A percentile compares a stretch with the other conserved stretches of the same genome.
These are phyloP conservation scores for Pipistrellus pipistrellus DNA, from an alignment of 2,797 vertebrate genomes.

Conservation along the genomic window DNA sequence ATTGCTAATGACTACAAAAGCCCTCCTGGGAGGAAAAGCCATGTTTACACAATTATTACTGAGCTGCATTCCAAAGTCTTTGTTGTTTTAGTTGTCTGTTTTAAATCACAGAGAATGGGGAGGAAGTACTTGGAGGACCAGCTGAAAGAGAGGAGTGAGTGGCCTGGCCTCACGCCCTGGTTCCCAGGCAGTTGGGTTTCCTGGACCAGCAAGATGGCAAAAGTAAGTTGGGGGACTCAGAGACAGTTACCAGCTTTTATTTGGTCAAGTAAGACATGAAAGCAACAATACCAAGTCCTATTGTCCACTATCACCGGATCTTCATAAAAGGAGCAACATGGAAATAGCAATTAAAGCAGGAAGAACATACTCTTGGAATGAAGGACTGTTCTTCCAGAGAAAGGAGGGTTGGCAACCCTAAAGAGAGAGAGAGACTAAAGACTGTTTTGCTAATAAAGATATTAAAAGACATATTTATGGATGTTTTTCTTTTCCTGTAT, in stretches of 20 bases:
- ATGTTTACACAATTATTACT: constrained; percentile 68
- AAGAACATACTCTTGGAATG: not conserved
- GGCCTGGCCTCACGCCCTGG: not conserved
- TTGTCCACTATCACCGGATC: not conserved
- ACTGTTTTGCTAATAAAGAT: constrained; percentile 53
- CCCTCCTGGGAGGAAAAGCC: constrained; percentile 64
- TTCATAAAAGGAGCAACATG: not conserved
- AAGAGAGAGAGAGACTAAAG: constrained; percentile 4
- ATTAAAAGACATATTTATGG: constrained; percentile 61
- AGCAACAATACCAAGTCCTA: not conserved
- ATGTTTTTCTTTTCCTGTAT: constrained; percentile 26
- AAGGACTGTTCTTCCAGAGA: constrained; percentile 15
- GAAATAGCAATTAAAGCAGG: not conserved
- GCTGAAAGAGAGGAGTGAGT: constrained; percentile 7
- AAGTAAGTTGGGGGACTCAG: not conserved
- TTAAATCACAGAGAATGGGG: constrained; percentile 49
- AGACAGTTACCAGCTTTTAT: not conserved
- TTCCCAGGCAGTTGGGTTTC: constrained; percentile 46
- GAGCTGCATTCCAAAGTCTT: constrained; percentile 59
- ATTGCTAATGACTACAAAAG: not conserved
- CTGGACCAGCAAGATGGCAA: not conserved
- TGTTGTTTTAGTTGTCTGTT: constrained; percentile 71
- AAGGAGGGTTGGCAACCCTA: not conserved
- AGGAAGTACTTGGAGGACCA: constrained; percentile 42
- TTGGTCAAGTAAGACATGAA: constrained; percentile 1